Conservation (phyloP, 2,113 vertebrate species). For the Machaerirhynchus nigripectus region DNA sequence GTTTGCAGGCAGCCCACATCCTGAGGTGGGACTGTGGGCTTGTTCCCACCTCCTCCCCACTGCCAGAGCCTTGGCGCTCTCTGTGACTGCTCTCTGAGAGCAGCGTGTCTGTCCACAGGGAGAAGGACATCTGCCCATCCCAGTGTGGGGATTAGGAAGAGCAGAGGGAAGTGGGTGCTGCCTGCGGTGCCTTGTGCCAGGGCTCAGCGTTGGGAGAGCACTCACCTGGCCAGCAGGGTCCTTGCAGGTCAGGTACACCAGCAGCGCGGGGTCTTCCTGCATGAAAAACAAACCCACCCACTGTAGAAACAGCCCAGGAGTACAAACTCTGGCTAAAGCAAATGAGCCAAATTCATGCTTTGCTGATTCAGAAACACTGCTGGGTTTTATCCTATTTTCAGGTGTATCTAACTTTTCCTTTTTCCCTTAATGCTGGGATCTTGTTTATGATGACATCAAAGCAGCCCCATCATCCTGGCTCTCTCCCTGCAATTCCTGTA, state of each 20-base stretch:
- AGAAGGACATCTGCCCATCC: background rate
- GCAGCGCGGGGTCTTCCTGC: background rate
- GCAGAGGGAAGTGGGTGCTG: background rate
- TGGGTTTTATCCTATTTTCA: background rate
- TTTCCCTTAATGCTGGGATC: background rate
- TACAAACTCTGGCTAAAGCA: background rate
- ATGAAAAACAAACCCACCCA: background rate
- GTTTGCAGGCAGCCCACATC: background rate
- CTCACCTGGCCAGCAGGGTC: background rate
- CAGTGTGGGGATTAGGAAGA: background rate
- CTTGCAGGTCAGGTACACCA: background rate
- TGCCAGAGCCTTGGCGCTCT: fast-evolving
- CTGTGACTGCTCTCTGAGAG: background rate
- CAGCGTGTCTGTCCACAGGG: fast-evolving
- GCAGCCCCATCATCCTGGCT: background rate
- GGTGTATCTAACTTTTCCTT: background rate
- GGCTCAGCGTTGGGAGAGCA: background rate
- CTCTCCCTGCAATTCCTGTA: background rate
- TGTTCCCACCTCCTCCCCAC: background rate
- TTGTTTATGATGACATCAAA: background rate
- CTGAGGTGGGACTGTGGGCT: background rate
- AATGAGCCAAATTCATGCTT: background rate
- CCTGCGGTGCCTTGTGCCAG: background rate
- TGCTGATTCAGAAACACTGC: background rate
- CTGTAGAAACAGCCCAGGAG: background rate